These are phyloP conservation scores for Spodoptera picta DNA, from an alignment of 2,888 invertebrate genomes.

Conservation along the genomic window DNA sequence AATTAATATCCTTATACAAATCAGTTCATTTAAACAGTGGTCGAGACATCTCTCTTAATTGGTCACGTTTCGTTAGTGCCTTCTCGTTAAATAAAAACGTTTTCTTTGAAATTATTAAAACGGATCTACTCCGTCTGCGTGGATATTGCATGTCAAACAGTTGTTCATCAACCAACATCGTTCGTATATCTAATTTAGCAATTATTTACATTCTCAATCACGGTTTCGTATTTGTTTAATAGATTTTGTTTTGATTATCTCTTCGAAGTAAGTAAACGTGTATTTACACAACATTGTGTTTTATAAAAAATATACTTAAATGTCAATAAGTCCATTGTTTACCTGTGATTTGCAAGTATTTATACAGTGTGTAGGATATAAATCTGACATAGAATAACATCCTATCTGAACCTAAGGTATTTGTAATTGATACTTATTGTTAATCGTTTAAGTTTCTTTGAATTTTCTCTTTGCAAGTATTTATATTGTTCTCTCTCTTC, in stretches of 20 bases:
- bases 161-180: constrained; percentile 64
- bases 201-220: constrained; percentile 53
- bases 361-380: neutral
- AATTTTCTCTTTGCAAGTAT: constrained; percentile 72
- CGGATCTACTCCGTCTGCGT: constrained; percentile 47
- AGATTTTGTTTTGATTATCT: constrained; percentile 20
- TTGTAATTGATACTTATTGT: constrained; percentile 58
- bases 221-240: constrained; percentile 29
- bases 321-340: neutral
- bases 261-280: neutral
- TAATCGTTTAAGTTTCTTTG: constrained; percentile 64
- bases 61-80: constrained; percentile 57
- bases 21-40: constrained; percentile 14
- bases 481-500: constrained; percentile 71
- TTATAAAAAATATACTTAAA: neutral
- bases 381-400: constrained; percentile 1
- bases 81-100: constrained; percentile 54
- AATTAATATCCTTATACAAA: constrained; percentile 8
- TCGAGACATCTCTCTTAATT: constrained; percentile 48
- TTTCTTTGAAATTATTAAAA: constrained; percentile 50
- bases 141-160: constrained; percentile 64
- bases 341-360: neutral
- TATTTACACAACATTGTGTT: neutral
- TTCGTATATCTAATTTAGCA: constrained; percentile 57
- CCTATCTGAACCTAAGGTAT: constrained; percentile 2